phyloP scores from a whole-genome alignment of 2,888 invertebrate species.

The Dendrolimus houi region DNA sequence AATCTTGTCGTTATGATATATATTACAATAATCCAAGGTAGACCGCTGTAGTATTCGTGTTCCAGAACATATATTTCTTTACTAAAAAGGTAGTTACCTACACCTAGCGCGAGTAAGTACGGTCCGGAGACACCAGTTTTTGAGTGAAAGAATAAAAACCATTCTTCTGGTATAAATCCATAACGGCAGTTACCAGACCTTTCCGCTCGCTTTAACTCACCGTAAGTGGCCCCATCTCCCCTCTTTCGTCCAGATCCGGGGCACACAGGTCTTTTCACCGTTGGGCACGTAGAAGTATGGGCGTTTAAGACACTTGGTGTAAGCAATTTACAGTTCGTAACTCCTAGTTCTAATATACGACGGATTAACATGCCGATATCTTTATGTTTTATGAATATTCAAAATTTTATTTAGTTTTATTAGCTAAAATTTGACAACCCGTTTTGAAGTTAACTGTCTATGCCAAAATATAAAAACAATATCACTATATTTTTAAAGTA shows the following conservation, averaged over 20 bases:
- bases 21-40: conserved; percentile 80
- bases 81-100: conserved; percentile 88
- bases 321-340: conserved; percentile 10
- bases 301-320: conserved; percentile 14
- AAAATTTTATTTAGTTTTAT: not conserved
- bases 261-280: conserved; percentile 4
- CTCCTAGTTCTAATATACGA: conserved; percentile 11
- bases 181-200: conserved; percentile 69
- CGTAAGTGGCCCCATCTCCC: not conserved
- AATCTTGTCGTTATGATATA: conserved; percentile 78
- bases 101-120: conserved; percentile 87
- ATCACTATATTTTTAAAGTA: too few relatives aligned
- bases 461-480: not conserved
- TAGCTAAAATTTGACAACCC: not conserved
- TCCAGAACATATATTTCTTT: conserved; percentile 96
- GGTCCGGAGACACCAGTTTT: conserved; percentile 94
- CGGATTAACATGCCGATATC: conserved; percentile 17
- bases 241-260: conserved; percentile 4
- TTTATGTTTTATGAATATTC: not conserved
- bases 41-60: conserved; percentile 90
- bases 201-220: conserved; percentile 26
- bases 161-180: conserved; percentile 67
- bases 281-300: conserved; percentile 18
- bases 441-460: not conserved
- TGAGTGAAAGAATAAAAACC: conserved; percentile 90